Base-by-base conservation (phyloP, 2,797 vertebrate genomes). In the Phalloptychus januarius region DNA sequence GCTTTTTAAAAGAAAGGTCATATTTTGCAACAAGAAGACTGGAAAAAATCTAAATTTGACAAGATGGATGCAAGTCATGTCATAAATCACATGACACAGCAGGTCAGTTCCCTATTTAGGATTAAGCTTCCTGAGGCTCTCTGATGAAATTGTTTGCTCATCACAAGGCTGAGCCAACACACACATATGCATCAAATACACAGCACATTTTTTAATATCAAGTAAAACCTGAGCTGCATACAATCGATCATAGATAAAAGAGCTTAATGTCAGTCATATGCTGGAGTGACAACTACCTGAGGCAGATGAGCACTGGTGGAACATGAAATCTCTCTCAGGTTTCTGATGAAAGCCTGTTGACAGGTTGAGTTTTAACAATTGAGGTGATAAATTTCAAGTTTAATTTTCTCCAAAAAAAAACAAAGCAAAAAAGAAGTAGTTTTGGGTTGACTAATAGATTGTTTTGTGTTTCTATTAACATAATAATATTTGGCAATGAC, bases 221-320 rank as follows among this genome's bases (percentile, higher is more conserved):
- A 65, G 52, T 56, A 77, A 74, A 84, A 70, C 71, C 31, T 67
- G 72, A 86, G 69, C 54, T 67, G 74, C 58, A 63, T 70, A 25
- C n/a, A 71, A 23, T 48, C 40, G 28, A 65, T 75, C 25, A 10
- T 44, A 25, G 63, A 28, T 69, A 54, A 56, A 74, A 75, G 75
- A 79, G 12, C 31, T 67, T 67, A 7, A 79, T 83, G 75, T 81
- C 70, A 72, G 74, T 78, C 83, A 87, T 71, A 75, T 79, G 83
- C 71, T 77, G 80, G 75, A 85, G 63, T 85, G 79, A 88, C 48
- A 75, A 67, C 54, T 48, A 74, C 48, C 76, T 70, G 72, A 79
- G 82, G 79, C 31, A 0, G 40, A 73, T 1, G 44, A 69, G 40
- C 0, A 2, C 52, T 28, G 72, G 23, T 56, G 56, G n/a, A 63